Conservation (phyloP, 2,888 invertebrate genomes). For the Mimumesa dahlbomi region DNA sequence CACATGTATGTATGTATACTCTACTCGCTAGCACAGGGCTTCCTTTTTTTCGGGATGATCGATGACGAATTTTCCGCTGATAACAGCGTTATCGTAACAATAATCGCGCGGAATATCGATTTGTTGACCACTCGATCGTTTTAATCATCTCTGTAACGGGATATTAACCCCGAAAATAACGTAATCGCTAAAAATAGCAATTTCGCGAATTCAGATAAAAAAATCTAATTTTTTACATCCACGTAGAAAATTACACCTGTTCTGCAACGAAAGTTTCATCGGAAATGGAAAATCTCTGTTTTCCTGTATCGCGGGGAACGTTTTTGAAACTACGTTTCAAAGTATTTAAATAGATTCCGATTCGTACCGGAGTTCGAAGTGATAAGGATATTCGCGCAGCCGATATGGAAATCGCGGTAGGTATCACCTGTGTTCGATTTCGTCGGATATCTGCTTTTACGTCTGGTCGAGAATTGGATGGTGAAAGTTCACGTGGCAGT, state of each 20-base stretch:
- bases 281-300: no score
- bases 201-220: no score
- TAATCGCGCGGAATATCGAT: conserved; percentile 1
- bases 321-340: no score
- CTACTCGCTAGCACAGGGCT: conserved; percentile 42
- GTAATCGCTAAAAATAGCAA: background rate
- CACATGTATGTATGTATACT: conserved; percentile 31
- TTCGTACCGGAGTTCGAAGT: background rate
- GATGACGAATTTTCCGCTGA: conserved; percentile 47
- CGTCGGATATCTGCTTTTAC: background rate
- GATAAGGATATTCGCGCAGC: background rate
- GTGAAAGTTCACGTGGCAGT: conserved; percentile 21
- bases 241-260: no score
- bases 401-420: background rate
- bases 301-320: no score
- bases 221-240: no score
- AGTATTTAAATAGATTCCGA: no score
- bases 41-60: conserved; percentile 43
- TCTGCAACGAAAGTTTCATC: no score
- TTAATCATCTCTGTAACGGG: background rate
- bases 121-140: conserved; percentile 1
- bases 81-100: conserved; percentile 20
- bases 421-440: conserved; percentile 1
- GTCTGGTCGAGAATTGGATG: background rate
- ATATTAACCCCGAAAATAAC: no score